Percentiles rank a stretch among this genome's conserved stretches.
Conservation (phyloP, 2,797 vertebrate genomes). For the Meda fulgida region DNA sequence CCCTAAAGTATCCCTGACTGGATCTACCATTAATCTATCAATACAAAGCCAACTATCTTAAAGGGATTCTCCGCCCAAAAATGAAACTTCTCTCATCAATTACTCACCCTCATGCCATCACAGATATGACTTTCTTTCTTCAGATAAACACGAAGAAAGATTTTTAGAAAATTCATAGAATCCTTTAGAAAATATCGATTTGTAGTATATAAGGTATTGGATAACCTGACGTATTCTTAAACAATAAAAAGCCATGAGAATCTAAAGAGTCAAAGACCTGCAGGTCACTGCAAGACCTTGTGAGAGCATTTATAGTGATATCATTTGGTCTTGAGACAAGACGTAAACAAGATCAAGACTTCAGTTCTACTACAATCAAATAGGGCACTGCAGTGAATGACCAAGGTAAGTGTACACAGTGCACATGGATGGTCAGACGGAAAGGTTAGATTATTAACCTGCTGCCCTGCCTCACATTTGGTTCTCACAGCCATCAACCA, state of each 20-base stretch:
- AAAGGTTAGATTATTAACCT: conserved; percentile 61
- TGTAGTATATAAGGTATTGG: neutral
- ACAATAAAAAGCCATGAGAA: conserved; percentile 10
- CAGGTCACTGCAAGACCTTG: neutral
- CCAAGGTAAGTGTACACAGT: conserved; percentile 32
- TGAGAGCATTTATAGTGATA: neutral
- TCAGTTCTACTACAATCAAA: conserved; percentile 50
- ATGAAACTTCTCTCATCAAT: neutral
- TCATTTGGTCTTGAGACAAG: conserved; percentile 7
- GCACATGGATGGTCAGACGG: conserved; percentile 42
- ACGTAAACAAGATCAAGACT: conserved; percentile 18
- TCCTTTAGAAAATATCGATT: too few relatives aligned
- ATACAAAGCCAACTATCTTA: neutral
- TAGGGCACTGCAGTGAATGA: conserved; percentile 30
- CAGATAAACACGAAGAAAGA: neutral
- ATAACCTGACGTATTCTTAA: neutral
- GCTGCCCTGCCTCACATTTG: conserved; percentile 55
- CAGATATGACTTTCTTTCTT: neutral
- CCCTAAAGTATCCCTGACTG: neutral
- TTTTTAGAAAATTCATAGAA: too few relatives aligned
- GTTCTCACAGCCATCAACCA: conserved; percentile 55
- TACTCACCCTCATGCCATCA: neutral
- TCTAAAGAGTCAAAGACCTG: neutral
- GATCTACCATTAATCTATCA: neutral
- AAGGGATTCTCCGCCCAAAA: neutral